Evolutionary conservation across 1,140 invertebrate genomes (phyloP).

Genomic region (Heliconius hewitsoni): DNA sequence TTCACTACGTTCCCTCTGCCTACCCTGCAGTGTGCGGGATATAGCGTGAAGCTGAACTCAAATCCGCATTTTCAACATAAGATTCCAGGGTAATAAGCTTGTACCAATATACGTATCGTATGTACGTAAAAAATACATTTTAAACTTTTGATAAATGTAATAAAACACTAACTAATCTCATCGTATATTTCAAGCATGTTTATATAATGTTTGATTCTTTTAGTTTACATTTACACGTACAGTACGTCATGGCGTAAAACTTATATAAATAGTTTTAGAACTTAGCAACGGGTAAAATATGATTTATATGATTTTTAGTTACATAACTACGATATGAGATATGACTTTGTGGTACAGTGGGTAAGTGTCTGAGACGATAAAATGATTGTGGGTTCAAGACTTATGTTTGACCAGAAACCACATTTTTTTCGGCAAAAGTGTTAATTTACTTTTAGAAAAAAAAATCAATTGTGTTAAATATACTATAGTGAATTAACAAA

Average conservation of each 20-base stretch:
- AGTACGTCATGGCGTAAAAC: slow-evolving; percentile 17
- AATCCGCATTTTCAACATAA: background rate
- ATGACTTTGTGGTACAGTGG: too few species aligned
- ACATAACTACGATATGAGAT: too few species aligned
- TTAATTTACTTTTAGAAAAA: too few species aligned
- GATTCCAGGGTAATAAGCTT: background rate
- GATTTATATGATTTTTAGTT: background rate
- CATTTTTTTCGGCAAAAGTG: too few species aligned
- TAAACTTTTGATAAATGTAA: background rate
- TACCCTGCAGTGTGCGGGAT: too few species aligned
- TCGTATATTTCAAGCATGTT: slow-evolving; percentile 14
- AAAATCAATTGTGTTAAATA: too few species aligned
- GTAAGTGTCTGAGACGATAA: too few species aligned
- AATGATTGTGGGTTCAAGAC: too few species aligned
- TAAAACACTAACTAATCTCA: slow-evolving; percentile 12
- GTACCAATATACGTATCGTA: background rate
- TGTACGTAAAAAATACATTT: background rate
- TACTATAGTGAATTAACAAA: too few species aligned
- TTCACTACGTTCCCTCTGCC: too few species aligned
- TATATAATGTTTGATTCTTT: slow-evolving; percentile 10
- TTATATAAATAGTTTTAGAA: slow-evolving; percentile 15
- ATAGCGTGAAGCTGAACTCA: too few species aligned
- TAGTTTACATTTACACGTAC: slow-evolving; percentile 4
- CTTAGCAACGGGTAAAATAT: background rate
- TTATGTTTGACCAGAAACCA: too few species aligned